Evolutionary conservation across 2,888 invertebrate species (phyloP), one percentile per base, ranked within the genome.

Genomic region (Metalampra italica): DNA sequence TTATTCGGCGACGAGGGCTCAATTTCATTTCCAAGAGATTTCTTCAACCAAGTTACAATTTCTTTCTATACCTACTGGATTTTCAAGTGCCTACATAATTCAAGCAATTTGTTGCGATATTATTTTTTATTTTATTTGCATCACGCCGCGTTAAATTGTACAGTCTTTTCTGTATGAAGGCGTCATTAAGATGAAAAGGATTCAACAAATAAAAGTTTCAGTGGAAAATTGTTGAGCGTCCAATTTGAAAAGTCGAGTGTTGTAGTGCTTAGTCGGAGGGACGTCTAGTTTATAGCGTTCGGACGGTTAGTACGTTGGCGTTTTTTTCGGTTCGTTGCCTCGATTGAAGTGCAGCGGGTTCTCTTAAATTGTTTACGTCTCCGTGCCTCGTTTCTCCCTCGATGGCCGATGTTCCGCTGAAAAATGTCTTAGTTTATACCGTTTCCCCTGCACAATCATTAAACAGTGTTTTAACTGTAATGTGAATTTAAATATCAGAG

Each of bases 321-420:
- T 76, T 82, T 76, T n/a, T 78, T 72, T 70, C 77, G 73, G 71
- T 71, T 64, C 71, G 75, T 70, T 79, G 74, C 73, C 62, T 65
- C 65, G 50, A 54, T 68, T 73, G 67, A 71, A 78, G 75, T 78
- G 75, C 73, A 72, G 58, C 66, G 68, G 71, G 66, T 65, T 71
- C 75, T 77, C 68, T 71, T 68, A 77, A 81, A 81, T 78, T 78
- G 78, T 81, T 82, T 78, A 78, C 74, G 77, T 74, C 71, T 71
- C 66, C 68, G 58, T 75, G 71, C 64, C 55, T 69, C 64, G 57
- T 54, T 63, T 60, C 57, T 58, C 59, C 57, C 62, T 53, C 57
- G 59, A 55, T 59, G 55, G 59, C 55, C 51, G 49, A 53, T 57
- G 52, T 57, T 51, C 54, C 50, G 37, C 47, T 51, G 53, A 57